These are phyloP conservation scores for Andrena hattorfiana DNA, from an alignment of 2,888 invertebrate genomes.

Conservation along the genomic window DNA sequence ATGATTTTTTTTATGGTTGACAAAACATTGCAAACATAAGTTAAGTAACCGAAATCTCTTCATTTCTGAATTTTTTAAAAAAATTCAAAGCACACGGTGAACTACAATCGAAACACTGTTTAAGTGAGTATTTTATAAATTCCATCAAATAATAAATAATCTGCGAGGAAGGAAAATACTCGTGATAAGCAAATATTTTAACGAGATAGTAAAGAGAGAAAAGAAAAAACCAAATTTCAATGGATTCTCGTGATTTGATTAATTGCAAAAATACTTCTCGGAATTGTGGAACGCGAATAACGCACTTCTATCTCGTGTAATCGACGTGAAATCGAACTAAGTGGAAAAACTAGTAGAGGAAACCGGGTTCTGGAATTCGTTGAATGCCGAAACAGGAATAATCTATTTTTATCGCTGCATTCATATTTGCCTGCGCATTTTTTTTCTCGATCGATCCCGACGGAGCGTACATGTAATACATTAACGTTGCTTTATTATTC, in stretches of 20 bases:
- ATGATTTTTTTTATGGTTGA: neutral
- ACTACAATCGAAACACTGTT: too few relatives aligned
- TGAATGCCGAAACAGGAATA: slow-evolving; percentile 15
- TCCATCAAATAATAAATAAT: too few relatives aligned
- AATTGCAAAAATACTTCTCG: neutral
- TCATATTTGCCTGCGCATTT: slow-evolving; percentile 37
- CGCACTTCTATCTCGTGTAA: neutral
- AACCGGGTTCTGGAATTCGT: slow-evolving; percentile 28
- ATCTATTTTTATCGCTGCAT: slow-evolving; percentile 50
- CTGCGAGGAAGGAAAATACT: too few relatives aligned
- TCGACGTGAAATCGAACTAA: neutral
- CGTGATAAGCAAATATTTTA: too few relatives aligned
- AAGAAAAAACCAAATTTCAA: neutral
- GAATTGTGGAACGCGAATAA: neutral
- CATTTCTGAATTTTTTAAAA: too few relatives aligned
- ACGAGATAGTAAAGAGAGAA: too few relatives aligned
- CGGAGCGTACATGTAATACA: slow-evolving; percentile 26
- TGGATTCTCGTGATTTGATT: neutral
- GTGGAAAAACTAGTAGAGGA: neutral
- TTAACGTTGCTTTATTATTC: slow-evolving; percentile 55
- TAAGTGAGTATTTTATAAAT: too few relatives aligned
- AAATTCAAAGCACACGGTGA: too few relatives aligned
- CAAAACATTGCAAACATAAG: neutral
- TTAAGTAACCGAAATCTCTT: too few relatives aligned
- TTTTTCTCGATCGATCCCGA: slow-evolving; percentile 21